Evolutionary conservation across 2,888 invertebrate genomes (phyloP).

Genomic region (Carterocephalus palaemon): DNA sequence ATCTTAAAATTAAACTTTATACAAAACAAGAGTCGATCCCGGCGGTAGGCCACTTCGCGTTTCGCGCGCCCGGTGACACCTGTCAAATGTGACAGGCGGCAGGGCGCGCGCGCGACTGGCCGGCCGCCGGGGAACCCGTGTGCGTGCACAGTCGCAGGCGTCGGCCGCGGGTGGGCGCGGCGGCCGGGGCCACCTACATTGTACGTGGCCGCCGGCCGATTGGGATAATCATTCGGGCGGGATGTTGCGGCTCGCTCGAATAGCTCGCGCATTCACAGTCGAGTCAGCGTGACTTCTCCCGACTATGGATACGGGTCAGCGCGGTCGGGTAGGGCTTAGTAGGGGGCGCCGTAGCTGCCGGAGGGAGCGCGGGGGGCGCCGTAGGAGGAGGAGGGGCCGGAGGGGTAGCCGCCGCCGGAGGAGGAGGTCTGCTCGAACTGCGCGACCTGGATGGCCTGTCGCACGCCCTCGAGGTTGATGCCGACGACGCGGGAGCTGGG

Average conservation of each 20-base stretch:
- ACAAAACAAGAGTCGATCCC: conserved; percentile 69
- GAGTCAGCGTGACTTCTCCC: too few species aligned
- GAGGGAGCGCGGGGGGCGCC: conserved; percentile 81
- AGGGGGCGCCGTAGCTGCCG: conserved; percentile 85
- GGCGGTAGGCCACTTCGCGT: conserved; percentile 68
- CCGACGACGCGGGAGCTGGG: conserved; percentile 86
- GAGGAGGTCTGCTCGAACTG: conserved; percentile 85
- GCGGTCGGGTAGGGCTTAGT: conserved; percentile 51
- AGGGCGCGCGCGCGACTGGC: conserved; percentile 55
- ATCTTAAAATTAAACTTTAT: conserved; percentile 71
- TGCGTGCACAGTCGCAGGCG: conserved; percentile 77
- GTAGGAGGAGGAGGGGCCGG: conserved; percentile 79
- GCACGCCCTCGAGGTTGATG: conserved; percentile 90
- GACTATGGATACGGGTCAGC: conserved; percentile 39
- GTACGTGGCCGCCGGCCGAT: conserved; percentile 64
- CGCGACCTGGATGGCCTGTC: conserved; percentile 92
- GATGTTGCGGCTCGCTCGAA: conserved; percentile 56
- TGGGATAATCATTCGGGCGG: conserved; percentile 60
- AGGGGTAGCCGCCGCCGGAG: conserved; percentile 56
- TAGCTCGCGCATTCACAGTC: conserved; percentile 52
- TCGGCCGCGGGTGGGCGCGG: conserved; percentile 58
- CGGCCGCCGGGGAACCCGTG: conserved; percentile 63
- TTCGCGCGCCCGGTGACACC: conserved; percentile 27
- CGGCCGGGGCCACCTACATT: conserved; percentile 70
- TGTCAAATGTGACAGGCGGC: conserved; percentile 33